phyloP scores from a whole-genome alignment of 2,797 vertebrate species.

The Buceros bicornis region DNA sequence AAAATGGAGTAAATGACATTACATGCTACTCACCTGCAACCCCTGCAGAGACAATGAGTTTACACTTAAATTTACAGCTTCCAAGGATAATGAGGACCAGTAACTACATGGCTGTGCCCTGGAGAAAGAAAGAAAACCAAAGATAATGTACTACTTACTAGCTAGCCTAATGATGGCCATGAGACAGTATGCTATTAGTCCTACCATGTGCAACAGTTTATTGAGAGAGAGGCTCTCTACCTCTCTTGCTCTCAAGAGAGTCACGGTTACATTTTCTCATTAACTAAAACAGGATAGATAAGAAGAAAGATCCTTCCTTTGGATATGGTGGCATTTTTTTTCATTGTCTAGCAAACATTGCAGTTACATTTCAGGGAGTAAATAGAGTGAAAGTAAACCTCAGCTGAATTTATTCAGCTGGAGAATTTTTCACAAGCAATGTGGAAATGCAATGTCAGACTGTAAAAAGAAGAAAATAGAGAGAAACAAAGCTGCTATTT shows the following conservation, averaged over 20 bases:
- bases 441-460: constrained; percentile 1
- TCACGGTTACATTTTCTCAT: constrained; percentile 24
- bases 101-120: constrained; percentile 35
- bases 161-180: constrained; percentile 37
- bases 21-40: constrained; percentile 23
- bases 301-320: not conserved
- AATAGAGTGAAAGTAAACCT: constrained; percentile 26
- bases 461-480: constrained; percentile 51
- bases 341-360: not conserved
- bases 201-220: constrained; percentile 27
- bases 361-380: not conserved
- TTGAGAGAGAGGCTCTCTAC: not conserved
- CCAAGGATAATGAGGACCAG: constrained; percentile 35
- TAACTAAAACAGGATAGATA: not conserved
- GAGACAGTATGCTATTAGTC: constrained; percentile 18
- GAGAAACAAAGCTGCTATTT: constrained; percentile 33
- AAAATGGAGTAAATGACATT: constrained; percentile 15
- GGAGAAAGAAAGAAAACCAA: constrained; percentile 56
- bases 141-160: constrained; percentile 37
- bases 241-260: not conserved
- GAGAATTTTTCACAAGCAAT: constrained; percentile 29
- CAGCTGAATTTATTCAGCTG: constrained; percentile 23
- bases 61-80: constrained; percentile 31
- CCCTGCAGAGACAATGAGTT: constrained; percentile 60
- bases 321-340: not conserved